A percentile compares a stretch with the other conserved stretches of the same genome.
phyloP scores from a whole-genome alignment of 2,797 vertebrate genomes.

The Melanotaenia parkinsoni region DNA sequence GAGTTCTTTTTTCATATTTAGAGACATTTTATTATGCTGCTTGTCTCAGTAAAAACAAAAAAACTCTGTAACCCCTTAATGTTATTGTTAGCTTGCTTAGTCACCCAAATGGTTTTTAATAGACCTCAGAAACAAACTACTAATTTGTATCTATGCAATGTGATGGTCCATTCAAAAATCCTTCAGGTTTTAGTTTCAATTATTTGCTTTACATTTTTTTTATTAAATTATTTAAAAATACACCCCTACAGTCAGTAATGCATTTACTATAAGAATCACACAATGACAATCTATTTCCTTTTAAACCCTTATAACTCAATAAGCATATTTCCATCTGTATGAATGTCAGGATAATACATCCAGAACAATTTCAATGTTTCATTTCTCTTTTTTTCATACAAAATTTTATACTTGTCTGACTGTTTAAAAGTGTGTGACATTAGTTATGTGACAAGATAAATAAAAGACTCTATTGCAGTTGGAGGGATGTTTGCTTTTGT shows the following conservation, averaged over 20 bases:
- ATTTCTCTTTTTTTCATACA: not conserved
- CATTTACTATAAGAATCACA: not conserved
- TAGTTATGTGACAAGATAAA: not conserved
- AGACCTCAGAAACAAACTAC: slow-evolving; percentile 19
- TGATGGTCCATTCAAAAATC: slow-evolving; percentile 9
- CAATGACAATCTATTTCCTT: not conserved
- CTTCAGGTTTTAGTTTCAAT: not conserved
- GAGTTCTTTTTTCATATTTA: slow-evolving; percentile 51
- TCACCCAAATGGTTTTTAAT: slow-evolving; percentile 38
- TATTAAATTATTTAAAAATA: not conserved
- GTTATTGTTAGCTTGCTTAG: slow-evolving; percentile 53
- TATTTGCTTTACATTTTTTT: not conserved
- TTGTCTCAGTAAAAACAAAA: slow-evolving; percentile 63
- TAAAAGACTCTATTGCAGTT: not conserved
- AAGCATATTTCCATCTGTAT: not conserved
- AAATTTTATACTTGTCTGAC: not conserved
- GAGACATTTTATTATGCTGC: slow-evolving; percentile 55
- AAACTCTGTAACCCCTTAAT: slow-evolving; percentile 30
- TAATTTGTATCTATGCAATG: slow-evolving; percentile 27
- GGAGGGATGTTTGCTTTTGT: not conserved
- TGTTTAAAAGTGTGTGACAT: not conserved
- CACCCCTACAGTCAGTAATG: too few relatives aligned
- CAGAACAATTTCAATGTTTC: not conserved
- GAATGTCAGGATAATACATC: not conserved
- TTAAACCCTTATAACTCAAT: not conserved